Base-by-base conservation (phyloP, 2,888 invertebrate genomes). In the Eudasyphora cyanicolor region DNA sequence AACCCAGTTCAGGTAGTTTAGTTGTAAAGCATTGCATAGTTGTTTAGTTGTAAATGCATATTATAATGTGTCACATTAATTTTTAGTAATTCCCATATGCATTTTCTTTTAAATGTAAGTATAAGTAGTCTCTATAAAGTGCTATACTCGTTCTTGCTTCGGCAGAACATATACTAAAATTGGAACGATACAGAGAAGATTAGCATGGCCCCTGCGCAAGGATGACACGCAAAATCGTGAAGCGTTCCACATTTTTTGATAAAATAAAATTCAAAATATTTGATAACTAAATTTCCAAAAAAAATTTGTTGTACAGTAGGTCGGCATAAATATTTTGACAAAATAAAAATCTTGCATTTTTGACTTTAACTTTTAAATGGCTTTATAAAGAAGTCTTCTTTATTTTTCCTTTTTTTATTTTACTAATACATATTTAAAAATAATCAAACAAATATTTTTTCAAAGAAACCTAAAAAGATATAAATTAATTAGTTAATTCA, bases 171-270 rank as follows among this genome's bases (percentile, higher is more conserved):
- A 95, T 95, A 95, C 95, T 95, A 96, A 96, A 96, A 96, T 96
- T 96, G 95, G 95, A 96, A 96, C 95, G 96, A 96, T 96, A 96
- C 96, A 96, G 96, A 96, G 96, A 96, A 96, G 96, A 96, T 96
- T 96, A 96, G 96, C 96, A 96, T 96, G 95, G 95, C 95, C 96
- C 95, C 96, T 96, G 95, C 95, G 95, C 96, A 96, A 96, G 96
- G 95, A 96, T 96, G 96, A 96, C 96, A 96, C 96, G 96, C 96
- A 96, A 96, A 96, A 96, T 96, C 96, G 96, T 96, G 95, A 96
- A 96, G 95, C 95, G 95, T 96, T 91, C 90, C 91, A 91, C 90
- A 91, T 91, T 91, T 91, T 91, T 91, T 91, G 24, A 0, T 29
- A 32, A 57, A 57, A 57, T 27, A n/a, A n/a, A n/a, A n/a, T n/a